Base-by-base conservation (phyloP, 1,140 invertebrate species). In the Diorhabda elongata region DNA sequence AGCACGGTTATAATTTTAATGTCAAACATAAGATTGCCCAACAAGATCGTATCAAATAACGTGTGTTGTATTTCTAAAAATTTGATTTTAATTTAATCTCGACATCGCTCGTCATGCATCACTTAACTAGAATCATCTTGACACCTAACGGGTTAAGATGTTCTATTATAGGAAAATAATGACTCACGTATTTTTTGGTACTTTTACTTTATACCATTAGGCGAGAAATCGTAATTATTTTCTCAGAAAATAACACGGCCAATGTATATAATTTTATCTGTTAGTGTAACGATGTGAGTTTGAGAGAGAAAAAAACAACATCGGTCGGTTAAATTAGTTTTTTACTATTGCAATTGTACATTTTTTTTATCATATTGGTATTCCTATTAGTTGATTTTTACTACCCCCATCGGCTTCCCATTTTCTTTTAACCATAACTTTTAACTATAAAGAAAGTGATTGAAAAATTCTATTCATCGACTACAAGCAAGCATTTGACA, bases 251-350 rank as follows among this genome's bases (percentile, higher is more conserved):
- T 64, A 57, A 62, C 61, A 45, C 44, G 26, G 44, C 63, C 41
- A 44, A n/a, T 44, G 44, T 44, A 41, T 64, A 64, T 64, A 64
- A 64, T 64, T 64, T 64, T 41, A 64, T 47, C 47, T 64, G 63
- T 64, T 64, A 56, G 45, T 64, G 45, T 64, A 64, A 64, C 63
- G 45, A 64, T 26, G 63, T 44, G 44, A 42, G 43, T 26, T 44
- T 11, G 61, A 42, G 43, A 42, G 56, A 57, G 63, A 64, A 64
- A 64, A 64, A 52, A 56, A 56, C 58, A 11, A 42, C 26, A 63
- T 63, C 42, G 61, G 63, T 56, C 56, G 47, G 47, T 6, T 52
- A 52, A 52, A 52, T 52, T 52, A n/a, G 47, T 52, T 52, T 3
- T 52, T 52, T 52, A 52, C n/a, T n/a, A 52, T 52, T 52, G 47